Evolutionary conservation across 1,140 invertebrate genomes (phyloP).

Genomic region (Drosophila navojoa): DNA sequence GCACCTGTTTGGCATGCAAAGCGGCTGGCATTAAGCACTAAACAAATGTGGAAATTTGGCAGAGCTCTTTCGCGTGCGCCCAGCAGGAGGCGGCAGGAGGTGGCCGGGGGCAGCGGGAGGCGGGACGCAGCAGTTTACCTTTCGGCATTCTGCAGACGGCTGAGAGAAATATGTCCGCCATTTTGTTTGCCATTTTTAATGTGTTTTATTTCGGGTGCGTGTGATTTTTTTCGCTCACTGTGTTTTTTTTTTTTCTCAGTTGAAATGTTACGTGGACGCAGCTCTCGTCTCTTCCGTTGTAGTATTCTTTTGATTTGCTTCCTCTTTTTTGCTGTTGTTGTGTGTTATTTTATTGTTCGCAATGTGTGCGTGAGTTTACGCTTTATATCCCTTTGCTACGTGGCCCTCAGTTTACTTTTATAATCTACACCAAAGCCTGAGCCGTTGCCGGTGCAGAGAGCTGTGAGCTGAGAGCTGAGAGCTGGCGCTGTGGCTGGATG

Average conservation of each 20-base stretch:
- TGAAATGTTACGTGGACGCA: conserved; percentile 22
- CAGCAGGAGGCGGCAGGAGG: conserved; percentile 36
- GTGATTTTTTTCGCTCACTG: conserved; percentile 26
- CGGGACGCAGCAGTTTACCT: conserved; percentile 58
- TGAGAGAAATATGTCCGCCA: conserved; percentile 74
- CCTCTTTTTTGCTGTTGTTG: conserved; percentile 7
- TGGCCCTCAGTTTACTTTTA: conserved; percentile 71
- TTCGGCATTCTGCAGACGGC: conserved; percentile 17
- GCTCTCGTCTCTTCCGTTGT: neutral
- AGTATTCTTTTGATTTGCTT: conserved; percentile 9
- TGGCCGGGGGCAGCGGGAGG: neutral
- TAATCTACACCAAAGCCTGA: conserved; percentile 61
- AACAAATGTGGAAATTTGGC: conserved; percentile 71
- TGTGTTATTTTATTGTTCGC: conserved; percentile 48
- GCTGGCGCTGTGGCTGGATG: neutral
- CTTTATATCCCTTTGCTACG: conserved; percentile 70
- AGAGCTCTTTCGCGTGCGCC: conserved; percentile 42
- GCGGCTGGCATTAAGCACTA: conserved; percentile 71
- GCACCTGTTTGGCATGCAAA: conserved; percentile 77
- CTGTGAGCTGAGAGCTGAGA: neutral
- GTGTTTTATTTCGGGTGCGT: conserved; percentile 52
- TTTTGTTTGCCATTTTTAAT: conserved; percentile 82
- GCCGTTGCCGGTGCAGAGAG: neutral
- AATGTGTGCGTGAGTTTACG: conserved; percentile 72
- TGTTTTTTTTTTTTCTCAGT: neutral